Evolutionary conservation across 2,888 invertebrate species (phyloP), one percentile per base, ranked within the genome.

Genomic region (Temnothorax unifasciatus): DNA sequence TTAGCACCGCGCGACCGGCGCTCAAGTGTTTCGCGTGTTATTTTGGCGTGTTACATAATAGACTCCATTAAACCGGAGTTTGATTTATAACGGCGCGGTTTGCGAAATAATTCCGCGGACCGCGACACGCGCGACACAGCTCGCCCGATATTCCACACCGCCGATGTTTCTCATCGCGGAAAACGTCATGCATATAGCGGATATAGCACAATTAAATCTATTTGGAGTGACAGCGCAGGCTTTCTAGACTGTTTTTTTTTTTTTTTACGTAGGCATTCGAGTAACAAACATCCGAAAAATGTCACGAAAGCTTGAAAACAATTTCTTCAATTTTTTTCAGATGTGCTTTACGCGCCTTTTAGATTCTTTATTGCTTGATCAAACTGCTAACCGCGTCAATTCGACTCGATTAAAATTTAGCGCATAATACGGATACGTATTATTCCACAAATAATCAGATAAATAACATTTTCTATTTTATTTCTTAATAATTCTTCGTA

Each of bases 31-130:
- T 77, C 77, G 71, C 73, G n/a, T 77, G 79, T 81, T 73, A 73
- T 59, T 74, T 81, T 41, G 79, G 73, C 59, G 15, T 47, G 79
- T 81, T 81, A 81, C 74, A 81, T 81, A 81, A 81, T 59, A 59
- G 74, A 34, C 47, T 38, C 74, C 74, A 59, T 81, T 81, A 81
- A 59, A 73, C 13, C 38, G 13, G 59, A 71, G 59, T 59, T 59
- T 74, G 74, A 74, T 81, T 81, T 81, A 81, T 81, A 59, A 81
- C 44, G 15, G 47, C 29, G 44, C 57, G 44, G 66, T 79, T 79
- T 59, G 79, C 38, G 47, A 81, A 74, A 74, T 47, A 59, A 74
- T 47, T 59, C 15, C 57, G 57, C 44, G 41, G 29, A 38, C 38
- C 38, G 25, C 18, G 52, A 69, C 52, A 29, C 34, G 29, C 21